Evolutionary conservation across 2,888 invertebrate species (phyloP).

Genomic region (Euphydryas editha): DNA sequence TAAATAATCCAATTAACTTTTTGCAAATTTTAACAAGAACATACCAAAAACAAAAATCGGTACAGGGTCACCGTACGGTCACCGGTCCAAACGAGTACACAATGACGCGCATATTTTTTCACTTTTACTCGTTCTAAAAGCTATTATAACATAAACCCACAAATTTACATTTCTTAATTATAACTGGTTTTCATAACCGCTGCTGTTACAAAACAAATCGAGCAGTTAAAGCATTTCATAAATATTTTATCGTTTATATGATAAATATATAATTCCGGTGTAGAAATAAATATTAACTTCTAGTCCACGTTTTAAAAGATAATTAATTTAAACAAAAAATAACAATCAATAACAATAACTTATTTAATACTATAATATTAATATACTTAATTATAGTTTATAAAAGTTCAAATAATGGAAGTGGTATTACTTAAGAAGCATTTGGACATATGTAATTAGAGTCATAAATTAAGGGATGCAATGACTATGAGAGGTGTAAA

Average conservation of each 20-base stretch:
- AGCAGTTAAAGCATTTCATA: constrained; percentile 1
- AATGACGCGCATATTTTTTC: neutral
- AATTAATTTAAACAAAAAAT: neutral
- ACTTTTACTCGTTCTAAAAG: neutral
- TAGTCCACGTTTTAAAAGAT: neutral
- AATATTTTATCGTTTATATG: constrained; percentile 5
- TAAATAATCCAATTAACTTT: too few relatives aligned
- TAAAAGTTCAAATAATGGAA: too few relatives aligned
- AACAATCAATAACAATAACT: too few relatives aligned
- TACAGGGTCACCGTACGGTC: neutral
- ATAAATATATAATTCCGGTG: neutral
- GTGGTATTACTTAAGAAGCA: too few relatives aligned
- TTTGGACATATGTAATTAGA: too few relatives aligned
- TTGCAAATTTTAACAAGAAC: too few relatives aligned
- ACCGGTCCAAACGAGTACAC: neutral
- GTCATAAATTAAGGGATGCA: too few relatives aligned
- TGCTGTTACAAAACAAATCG: neutral
- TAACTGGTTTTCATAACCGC: constrained; percentile 8
- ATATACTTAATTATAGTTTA: too few relatives aligned
- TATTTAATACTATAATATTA: too few relatives aligned
- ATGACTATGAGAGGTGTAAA: too few relatives aligned
- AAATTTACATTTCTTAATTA: constrained; percentile 8
- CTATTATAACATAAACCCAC: neutral
- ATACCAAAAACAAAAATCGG: too few relatives aligned
- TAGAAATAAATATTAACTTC: neutral